Percentiles rank a stretch among this genome's conserved stretches.
Conservation (phyloP, 2,797 vertebrate species). For the Gambelia wislizenii region DNA sequence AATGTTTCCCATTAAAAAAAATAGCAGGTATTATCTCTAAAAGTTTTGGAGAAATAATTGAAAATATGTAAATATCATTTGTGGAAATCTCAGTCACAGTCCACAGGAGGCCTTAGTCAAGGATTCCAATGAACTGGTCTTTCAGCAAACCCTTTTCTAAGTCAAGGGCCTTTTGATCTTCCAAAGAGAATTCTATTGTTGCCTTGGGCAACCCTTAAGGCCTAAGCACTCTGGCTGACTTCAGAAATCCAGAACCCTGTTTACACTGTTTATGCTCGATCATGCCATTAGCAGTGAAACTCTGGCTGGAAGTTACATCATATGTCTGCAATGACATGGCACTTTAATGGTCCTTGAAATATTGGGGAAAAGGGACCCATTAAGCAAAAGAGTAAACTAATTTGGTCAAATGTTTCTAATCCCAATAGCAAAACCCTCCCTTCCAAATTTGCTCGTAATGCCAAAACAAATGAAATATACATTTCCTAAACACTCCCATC, state of each 20-base stretch:
- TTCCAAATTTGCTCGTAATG: not conserved
- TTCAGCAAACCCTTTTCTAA: too few relatives aligned
- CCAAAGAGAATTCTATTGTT: not conserved
- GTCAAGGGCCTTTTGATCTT: not conserved
- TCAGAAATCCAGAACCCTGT: conserved; percentile 20
- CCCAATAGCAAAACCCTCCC: conserved; percentile 9
- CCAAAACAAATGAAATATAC: not conserved
- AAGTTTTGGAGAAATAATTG: not conserved
- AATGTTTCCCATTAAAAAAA: not conserved
- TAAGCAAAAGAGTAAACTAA: not conserved
- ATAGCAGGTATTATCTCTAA: not conserved
- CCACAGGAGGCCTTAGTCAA: not conserved
- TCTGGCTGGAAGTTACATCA: conserved; percentile 3
- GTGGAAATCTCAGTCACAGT: not conserved
- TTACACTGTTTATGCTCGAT: conserved; percentile 22
- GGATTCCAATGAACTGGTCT: not conserved
- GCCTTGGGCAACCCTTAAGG: not conserved
- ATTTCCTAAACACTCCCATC: not conserved
- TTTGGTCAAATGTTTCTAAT: not conserved
- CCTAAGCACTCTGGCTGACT: not conserved
- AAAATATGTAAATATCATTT: not conserved
- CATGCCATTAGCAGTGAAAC: not conserved
- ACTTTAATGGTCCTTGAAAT: conserved; percentile 17
- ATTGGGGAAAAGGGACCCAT: conserved; percentile 5
- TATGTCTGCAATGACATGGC: not conserved